Evolutionary conservation across 2,797 vertebrate genomes (phyloP).

Genomic region (Hephaestus fuliginosus): DNA sequence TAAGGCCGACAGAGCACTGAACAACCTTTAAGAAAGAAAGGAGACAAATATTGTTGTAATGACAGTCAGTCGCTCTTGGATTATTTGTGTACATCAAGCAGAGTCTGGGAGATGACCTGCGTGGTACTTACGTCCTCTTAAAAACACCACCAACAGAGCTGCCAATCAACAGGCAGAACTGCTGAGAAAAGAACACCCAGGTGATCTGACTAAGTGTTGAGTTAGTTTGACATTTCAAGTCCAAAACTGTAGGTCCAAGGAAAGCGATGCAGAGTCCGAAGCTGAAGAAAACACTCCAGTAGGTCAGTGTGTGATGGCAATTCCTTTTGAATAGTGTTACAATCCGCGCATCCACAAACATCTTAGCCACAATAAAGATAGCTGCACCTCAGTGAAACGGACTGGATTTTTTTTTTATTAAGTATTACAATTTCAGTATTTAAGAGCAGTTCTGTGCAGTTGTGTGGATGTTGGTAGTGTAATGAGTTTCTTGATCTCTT

Average conservation of each 20-base stretch:
- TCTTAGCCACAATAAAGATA: slow-evolving; percentile 50
- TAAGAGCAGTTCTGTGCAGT: slow-evolving; percentile 9
- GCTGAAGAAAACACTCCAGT: slow-evolving; percentile 99
- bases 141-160: slow-evolving; percentile 93
- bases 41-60: background rate
- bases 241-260: slow-evolving; percentile 95
- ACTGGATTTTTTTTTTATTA: background rate
- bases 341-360: slow-evolving; percentile 92
- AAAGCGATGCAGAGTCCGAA: slow-evolving; percentile 98
- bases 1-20: slow-evolving; percentile 90
- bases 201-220: slow-evolving; percentile 95
- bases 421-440: background rate
- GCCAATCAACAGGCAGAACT: slow-evolving; percentile 94
- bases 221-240: slow-evolving; percentile 96
- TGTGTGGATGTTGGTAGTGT: slow-evolving; percentile 5
- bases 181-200: slow-evolving; percentile 98
- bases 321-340: slow-evolving; percentile 91
- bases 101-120: background rate
- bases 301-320: slow-evolving; percentile 95
- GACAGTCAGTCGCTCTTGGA: background rate
- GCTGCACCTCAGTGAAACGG: slow-evolving; percentile 16
- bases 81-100: background rate
- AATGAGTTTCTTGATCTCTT: slow-evolving; percentile 50
- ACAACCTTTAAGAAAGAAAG: slow-evolving; percentile 85
- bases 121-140: slow-evolving; percentile 92